A percentile compares a stretch with the other conserved stretches of the same genome.
These are phyloP conservation scores for Pegoplata infirma DNA, from an alignment of 2,888 invertebrate species.

Conservation along the genomic window DNA sequence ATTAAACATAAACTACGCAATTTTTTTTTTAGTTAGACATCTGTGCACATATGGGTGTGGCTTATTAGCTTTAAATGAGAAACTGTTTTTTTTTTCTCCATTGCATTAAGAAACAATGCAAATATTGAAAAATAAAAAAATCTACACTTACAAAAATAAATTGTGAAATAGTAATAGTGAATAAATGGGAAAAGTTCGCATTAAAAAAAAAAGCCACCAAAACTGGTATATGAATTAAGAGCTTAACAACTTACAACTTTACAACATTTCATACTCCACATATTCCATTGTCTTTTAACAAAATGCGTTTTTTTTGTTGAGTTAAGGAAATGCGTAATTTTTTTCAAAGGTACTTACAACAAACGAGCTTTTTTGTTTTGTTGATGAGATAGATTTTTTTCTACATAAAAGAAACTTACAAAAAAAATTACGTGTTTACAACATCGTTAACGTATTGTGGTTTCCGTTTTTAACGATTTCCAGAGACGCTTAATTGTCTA, in stretches of 20 bases:
- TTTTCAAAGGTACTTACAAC: not conserved
- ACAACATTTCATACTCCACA: not conserved
- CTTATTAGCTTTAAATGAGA: not conserved
- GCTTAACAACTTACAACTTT: not conserved
- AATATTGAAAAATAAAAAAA: not conserved
- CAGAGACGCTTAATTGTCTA: conserved; percentile 11
- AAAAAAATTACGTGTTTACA: not conserved
- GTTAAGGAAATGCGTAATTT: not conserved
- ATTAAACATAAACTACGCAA: not conserved
- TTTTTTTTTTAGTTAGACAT: not conserved
- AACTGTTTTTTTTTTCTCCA: not conserved
- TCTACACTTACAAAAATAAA: not conserved
- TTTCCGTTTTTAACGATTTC: conserved; percentile 30
- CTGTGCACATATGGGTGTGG: not conserved
- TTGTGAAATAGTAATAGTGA: not conserved
- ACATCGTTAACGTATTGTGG: conserved; percentile 16
- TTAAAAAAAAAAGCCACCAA: no score
- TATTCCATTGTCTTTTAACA: not conserved
- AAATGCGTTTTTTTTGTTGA: not conserved
- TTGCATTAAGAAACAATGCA: not conserved
- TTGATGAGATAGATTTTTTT: not conserved
- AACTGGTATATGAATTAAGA: not conserved
- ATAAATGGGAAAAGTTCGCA: not conserved
- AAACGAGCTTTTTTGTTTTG: not conserved
- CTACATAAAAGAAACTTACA: not conserved